Percentiles rank a stretch among this genome's conserved stretches.
phyloP scores from a whole-genome alignment of 2,797 vertebrate genomes.

The Huso huso region DNA sequence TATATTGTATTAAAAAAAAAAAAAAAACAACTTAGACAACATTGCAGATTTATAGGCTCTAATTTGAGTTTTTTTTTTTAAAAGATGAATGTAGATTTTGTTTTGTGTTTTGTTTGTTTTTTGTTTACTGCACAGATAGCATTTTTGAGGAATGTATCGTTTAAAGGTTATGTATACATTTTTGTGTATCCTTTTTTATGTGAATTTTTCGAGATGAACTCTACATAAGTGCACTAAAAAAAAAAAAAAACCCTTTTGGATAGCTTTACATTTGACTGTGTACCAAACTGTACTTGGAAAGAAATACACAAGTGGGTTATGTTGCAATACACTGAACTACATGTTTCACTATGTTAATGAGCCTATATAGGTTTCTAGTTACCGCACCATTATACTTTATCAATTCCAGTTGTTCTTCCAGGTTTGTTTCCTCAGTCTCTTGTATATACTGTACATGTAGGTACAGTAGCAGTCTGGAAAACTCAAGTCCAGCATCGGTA shows the following conservation, averaged over 20 bases:
- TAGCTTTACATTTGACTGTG: constrained; percentile 15
- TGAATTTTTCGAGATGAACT: constrained; percentile 7
- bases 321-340: constrained; percentile 14
- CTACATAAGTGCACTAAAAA: constrained; percentile 8
- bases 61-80: constrained; percentile 31
- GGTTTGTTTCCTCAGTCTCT: not conserved
- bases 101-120: constrained; percentile 31
- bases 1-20: constrained; percentile 26
- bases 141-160: constrained; percentile 46
- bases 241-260: constrained; percentile 11
- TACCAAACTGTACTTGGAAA: constrained; percentile 3
- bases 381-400: not conserved
- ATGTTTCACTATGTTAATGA: constrained; percentile 7
- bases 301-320: constrained; percentile 8
- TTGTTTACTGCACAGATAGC: constrained; percentile 36
- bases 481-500: not conserved
- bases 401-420: not conserved
- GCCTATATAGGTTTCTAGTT: constrained; percentile 10
- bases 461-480: not conserved
- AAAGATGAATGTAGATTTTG: constrained; percentile 53
- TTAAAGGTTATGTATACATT: constrained; percentile 44
- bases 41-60: constrained; percentile 44
- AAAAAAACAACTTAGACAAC: constrained; percentile 26
- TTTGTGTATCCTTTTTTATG: constrained; percentile 24
- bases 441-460: not conserved